phyloP scores from a whole-genome alignment of 2,888 invertebrate genomes.

The Scaptomyza polygonia region DNA sequence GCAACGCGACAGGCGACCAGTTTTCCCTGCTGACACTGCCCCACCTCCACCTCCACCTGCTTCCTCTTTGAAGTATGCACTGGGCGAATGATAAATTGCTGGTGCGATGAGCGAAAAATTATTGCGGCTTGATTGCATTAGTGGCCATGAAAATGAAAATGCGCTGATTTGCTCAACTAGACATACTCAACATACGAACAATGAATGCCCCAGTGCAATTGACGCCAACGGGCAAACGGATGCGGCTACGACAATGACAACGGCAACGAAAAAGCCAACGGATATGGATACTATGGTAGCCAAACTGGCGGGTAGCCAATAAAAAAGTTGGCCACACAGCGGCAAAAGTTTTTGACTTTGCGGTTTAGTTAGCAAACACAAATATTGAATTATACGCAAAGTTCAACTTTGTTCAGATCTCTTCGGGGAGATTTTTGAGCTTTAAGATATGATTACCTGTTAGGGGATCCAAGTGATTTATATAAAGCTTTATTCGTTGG shows the following conservation, averaged over 20 bases:
- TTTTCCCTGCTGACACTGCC: constrained; percentile 31
- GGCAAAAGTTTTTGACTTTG: constrained; percentile 22
- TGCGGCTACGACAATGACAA: constrained; percentile 12
- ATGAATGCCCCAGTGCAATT: constrained; percentile 20
- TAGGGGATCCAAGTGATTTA: not conserved
- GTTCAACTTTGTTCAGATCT: constrained; percentile 6
- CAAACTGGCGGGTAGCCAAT: constrained; percentile 66
- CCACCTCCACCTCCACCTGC: not conserved
- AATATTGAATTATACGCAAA: constrained; percentile 38
- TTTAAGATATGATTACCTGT: not conserved
- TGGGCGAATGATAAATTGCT: constrained; percentile 73
- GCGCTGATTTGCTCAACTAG: constrained; percentile 73
- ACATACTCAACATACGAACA: constrained; percentile 13
- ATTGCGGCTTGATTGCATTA: constrained; percentile 76
- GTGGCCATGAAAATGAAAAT: constrained; percentile 68
- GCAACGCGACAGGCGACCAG: constrained; percentile 35
- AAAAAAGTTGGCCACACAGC: constrained; percentile 16
- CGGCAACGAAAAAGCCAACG: constrained; percentile 9
- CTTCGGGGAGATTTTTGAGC: not conserved
- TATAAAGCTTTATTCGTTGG: no score
- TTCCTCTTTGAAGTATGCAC: constrained; percentile 35
- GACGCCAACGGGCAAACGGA: constrained; percentile 28
- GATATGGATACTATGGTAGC: constrained; percentile 32
- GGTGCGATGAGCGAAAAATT: constrained; percentile 63
- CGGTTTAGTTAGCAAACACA: constrained; percentile 24